Base-by-base conservation (phyloP, 2,888 invertebrate species). In the Prosopocoilus inquinatus region DNA sequence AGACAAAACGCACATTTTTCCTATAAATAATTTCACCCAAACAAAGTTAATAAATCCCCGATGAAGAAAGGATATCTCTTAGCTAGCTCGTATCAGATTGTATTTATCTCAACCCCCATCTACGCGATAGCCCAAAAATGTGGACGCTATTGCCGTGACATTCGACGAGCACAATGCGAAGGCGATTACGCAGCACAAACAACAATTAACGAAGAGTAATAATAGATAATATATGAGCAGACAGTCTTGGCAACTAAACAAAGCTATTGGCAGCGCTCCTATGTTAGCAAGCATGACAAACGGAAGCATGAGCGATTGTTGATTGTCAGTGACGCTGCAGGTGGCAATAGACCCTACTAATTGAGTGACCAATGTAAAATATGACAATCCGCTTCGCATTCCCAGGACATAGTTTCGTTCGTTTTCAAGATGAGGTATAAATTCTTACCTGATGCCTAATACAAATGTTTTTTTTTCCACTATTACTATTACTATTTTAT, bases 251-350 rank as follows among this genome's bases (percentile, higher is more conserved):
- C 60, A 57, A 60, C 61, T 50, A 53, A 61, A 66, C 65, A 65
- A 66, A 60, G 64, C 62, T 57, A 52, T 60, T 60, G 57, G 55
- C 59, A 62, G 59, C 55, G 59, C 49, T 55, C 55, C 56, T 59
- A 54, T 53, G 53, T 62, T 58, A 49, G 47, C 28, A 53, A 64
- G 58, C 59, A 64, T 67, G 65, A 65, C 63, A 63, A 67, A 71
- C 71, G 65, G 71, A 70, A 70, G 71, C 73, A 70, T 70, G 71
- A 70, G 67, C 67, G 69, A 73, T 71, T 71, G 70, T 71, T 59
- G 67, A 71, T 64, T 70, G 71, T 73, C 70, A 69, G 62, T 66
- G 63, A 59, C 70, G 53, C 73, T 56, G 65, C 68, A 66, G 73
- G 72, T 65, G 71, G 70, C 62, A 58, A 61, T 60, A 62, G 53